A percentile compares a stretch with the other conserved stretches of the same genome.
Evolutionary conservation across 2,888 invertebrate genomes (phyloP).

Genomic region (Drepanosiphum platanoidis): DNA sequence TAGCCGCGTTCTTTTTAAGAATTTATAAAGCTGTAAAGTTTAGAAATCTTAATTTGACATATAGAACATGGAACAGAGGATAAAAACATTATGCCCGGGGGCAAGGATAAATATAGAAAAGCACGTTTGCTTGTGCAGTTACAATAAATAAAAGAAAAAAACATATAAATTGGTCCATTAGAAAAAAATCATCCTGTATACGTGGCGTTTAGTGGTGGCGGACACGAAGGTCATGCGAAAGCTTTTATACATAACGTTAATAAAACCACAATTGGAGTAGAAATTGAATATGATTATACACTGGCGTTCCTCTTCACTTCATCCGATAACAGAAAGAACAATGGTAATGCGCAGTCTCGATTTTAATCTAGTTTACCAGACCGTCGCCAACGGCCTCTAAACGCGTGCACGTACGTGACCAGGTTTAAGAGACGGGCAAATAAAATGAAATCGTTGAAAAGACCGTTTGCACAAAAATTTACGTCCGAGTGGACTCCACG

Average conservation of each 20-base stretch:
- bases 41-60: not conserved
- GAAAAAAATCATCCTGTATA: not conserved
- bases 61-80: not conserved
- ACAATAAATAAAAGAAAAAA: no score
- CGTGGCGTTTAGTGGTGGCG: not conserved
- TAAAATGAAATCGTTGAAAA: not conserved
- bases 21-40: no score
- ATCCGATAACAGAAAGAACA: not conserved
- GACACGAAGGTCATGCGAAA: not conserved
- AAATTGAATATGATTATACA: not conserved
- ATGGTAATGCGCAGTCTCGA: not conserved
- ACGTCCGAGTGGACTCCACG: not conserved
- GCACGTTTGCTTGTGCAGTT: not conserved
- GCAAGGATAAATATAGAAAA: not conserved
- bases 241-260: not conserved
- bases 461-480: not conserved
- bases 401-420: not conserved
- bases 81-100: no score
- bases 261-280: not conserved
- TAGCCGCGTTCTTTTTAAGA: no score
- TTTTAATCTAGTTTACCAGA: not conserved
- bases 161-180: not conserved
- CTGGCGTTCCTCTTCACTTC: not conserved
- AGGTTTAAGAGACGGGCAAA: not conserved
- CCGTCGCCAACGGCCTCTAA: not conserved